Conservation (phyloP, 2,113 vertebrate species). For the Anoura caudifer region DNA sequence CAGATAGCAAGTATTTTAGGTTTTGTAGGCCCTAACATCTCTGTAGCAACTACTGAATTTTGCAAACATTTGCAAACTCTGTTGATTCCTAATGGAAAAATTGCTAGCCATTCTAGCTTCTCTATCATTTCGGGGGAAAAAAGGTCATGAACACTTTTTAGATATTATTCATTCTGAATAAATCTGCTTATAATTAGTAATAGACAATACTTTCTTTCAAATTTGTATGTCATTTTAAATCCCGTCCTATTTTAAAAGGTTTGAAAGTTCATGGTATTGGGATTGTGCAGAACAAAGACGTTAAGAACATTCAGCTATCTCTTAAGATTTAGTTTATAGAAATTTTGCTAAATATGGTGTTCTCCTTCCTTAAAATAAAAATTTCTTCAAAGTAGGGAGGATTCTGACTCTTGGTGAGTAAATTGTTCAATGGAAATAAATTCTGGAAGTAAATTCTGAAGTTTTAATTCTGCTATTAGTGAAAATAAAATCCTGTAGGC, state of each 20-base stretch:
- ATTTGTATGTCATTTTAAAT: conserved; percentile 55
- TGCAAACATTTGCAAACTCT: neutral
- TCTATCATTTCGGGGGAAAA: neutral
- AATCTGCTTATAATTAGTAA: conserved; percentile 70
- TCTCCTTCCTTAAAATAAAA: conserved; percentile 31
- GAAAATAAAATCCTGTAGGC: neutral
- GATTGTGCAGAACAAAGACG: conserved; percentile 47
- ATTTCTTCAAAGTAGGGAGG: neutral
- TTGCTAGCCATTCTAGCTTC: conserved; percentile 5
- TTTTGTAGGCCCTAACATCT: neutral
- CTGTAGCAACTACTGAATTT: neutral
- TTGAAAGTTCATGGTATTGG: conserved; percentile 63
- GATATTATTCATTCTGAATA: conserved; percentile 65
- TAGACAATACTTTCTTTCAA: conserved; percentile 64
- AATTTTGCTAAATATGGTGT: neutral
- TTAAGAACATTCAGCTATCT: conserved; percentile 41
- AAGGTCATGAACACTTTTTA: conserved; percentile 55
- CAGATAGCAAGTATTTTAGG: neutral
- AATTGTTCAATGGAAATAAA: neutral
- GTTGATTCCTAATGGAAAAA: conserved; percentile 25
- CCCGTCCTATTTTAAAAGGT: conserved; percentile 58
- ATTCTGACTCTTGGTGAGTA: neutral
- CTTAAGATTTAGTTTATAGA: conserved; percentile 43
- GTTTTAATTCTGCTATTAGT: neutral
- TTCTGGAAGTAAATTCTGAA: neutral